Percentiles rank a stretch among this genome's conserved stretches.
Conservation (phyloP, 64 coral and sea anemone genomes). For the Orbicella faveolata region DNA sequence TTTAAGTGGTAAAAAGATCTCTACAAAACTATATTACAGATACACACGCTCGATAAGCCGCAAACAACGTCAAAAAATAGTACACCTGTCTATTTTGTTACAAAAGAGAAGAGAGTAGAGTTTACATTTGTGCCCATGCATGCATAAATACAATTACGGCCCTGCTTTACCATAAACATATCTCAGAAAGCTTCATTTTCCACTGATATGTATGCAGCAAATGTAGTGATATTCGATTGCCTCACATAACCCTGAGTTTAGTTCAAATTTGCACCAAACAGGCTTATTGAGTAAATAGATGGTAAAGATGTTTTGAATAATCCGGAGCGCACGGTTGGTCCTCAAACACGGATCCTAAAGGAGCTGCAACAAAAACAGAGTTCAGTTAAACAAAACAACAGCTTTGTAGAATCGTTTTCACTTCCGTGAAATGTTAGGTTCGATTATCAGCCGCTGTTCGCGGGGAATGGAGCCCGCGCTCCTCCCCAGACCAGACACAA, state of each 20-base stretch:
- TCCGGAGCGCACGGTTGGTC: neutral
- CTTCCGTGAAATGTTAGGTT: too few relatives aligned
- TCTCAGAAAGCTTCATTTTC: neutral
- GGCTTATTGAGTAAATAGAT: neutral
- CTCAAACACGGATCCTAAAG: constrained; percentile 36
- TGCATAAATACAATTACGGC: neutral
- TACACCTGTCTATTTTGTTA: too few relatives aligned
- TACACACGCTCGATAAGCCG: too few relatives aligned
- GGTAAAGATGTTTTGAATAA: neutral
- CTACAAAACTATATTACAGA: too few relatives aligned
- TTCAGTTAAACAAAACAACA: neutral
- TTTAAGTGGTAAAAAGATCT: too few relatives aligned
- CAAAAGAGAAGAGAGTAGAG: too few relatives aligned
- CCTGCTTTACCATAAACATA: neutral
- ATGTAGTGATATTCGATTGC: neutral
- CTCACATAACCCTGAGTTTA: neutral
- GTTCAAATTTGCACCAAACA: neutral
- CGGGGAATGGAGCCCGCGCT: too few relatives aligned
- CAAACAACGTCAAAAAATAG: too few relatives aligned
- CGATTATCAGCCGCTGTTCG: too few relatives aligned
- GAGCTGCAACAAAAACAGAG: constrained; percentile 4
- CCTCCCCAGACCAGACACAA: too few relatives aligned
- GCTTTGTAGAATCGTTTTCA: neutral
- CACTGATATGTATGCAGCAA: too few relatives aligned
- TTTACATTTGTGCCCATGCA: too few relatives aligned